A percentile compares a stretch with the other conserved stretches of the same genome.
Conservation (phyloP, 1,140 invertebrate species). For the Drosophila lowei region DNA sequence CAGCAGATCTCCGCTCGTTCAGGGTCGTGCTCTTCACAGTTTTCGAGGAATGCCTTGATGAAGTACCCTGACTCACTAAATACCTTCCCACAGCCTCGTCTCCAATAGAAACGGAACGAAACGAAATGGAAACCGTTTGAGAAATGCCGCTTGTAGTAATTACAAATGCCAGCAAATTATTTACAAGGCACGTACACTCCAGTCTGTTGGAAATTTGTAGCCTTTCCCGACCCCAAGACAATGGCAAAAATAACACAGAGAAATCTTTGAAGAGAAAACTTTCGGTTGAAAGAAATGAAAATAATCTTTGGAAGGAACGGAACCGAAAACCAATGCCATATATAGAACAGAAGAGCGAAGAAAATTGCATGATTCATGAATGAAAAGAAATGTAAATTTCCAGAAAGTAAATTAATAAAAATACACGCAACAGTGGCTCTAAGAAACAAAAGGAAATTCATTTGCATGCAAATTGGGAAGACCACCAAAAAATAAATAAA, state of each 20-base stretch:
- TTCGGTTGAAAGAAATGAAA: too few relatives aligned
- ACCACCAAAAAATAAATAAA: constrained; percentile 20
- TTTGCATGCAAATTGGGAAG: constrained; percentile 62
- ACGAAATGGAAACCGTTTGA: too few relatives aligned
- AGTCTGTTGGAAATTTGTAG: constrained; percentile 1
- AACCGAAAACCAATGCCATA: constrained; percentile 14
- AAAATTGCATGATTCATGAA: constrained; percentile 40
- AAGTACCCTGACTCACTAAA: too few relatives aligned
- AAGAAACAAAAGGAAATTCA: constrained; percentile 53
- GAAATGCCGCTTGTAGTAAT: constrained; percentile 6
- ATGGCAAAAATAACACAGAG: constrained; percentile 4
- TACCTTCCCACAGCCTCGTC: too few relatives aligned
- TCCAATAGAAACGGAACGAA: too few relatives aligned
- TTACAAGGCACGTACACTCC: constrained; percentile 14
- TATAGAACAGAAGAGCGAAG: not conserved
- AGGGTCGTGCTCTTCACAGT: too few relatives aligned
- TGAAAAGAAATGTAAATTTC: constrained; percentile 54
- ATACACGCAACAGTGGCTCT: constrained; percentile 7
- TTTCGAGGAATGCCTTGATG: too few relatives aligned
- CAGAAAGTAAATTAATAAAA: constrained; percentile 61
- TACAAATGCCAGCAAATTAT: constrained; percentile 17
- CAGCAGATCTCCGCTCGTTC: too few relatives aligned
- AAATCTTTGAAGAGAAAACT: constrained; percentile 8
- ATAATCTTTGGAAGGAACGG: too few relatives aligned
- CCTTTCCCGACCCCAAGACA: not conserved